These are phyloP conservation scores for Cantharis rufa DNA, from an alignment of 2,888 invertebrate genomes.

Conservation along the genomic window DNA sequence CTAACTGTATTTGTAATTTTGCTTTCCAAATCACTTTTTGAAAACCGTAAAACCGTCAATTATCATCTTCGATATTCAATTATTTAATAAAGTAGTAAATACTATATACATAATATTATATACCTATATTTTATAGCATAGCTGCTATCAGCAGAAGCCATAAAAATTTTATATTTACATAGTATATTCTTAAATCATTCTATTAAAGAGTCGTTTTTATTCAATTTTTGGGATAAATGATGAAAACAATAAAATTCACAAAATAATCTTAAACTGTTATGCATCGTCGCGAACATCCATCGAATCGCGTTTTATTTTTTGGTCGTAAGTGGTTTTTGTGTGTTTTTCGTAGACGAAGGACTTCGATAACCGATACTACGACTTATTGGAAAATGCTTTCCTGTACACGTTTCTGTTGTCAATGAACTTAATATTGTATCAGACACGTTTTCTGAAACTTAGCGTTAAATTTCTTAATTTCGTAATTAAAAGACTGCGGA, in stretches of 20 bases:
- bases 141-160: not conserved
- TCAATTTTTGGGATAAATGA: not conserved
- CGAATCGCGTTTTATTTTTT: conserved; percentile 27
- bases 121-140: not conserved
- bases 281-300: conserved; percentile 22
- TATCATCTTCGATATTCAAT: too few species aligned
- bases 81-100: too few species aligned
- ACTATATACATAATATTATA: too few species aligned
- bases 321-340: conserved; percentile 39
- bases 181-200: not conserved
- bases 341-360: conserved; percentile 36
- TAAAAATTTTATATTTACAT: not conserved
- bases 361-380: conserved; percentile 42
- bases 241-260: not conserved
- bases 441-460: conserved; percentile 24
- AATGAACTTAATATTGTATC: conserved; percentile 31
- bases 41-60: too few species aligned
- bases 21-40: too few species aligned
- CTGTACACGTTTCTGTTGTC: conserved; percentile 34
- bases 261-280: conserved; percentile 28
- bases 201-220: not conserved
- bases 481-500: conserved; percentile 15
- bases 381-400: conserved; percentile 39
- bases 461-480: conserved; percentile 24
- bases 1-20: too few species aligned